Percentiles rank a stretch among this genome's conserved stretches.
These are phyloP conservation scores for Silurus asotus DNA, from an alignment of 2,113 vertebrate genomes.

Conservation along the genomic window DNA sequence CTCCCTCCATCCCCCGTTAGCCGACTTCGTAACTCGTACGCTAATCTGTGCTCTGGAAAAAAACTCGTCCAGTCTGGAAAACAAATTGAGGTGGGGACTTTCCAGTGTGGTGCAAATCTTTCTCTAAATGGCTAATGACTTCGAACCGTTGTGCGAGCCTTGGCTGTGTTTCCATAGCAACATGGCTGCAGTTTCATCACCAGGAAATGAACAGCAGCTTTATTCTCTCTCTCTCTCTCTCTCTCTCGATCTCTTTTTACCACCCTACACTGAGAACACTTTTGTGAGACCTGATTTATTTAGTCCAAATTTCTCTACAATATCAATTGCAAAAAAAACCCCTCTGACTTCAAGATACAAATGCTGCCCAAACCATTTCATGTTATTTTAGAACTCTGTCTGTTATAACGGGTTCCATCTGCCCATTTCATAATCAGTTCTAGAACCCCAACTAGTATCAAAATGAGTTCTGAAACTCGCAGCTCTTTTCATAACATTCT, in stretches of 20 bases:
- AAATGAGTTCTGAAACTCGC: too few relatives aligned
- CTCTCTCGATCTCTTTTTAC: background rate
- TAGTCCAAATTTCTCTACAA: background rate
- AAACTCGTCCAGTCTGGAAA: background rate
- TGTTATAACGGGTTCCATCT: too few relatives aligned
- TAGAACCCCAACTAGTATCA: too few relatives aligned
- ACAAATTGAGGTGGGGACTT: background rate
- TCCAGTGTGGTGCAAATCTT: background rate
- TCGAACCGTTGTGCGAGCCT: background rate
- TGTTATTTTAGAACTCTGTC: too few relatives aligned
- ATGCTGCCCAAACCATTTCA: too few relatives aligned
- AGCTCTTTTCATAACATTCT: too few relatives aligned
- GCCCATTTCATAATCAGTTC: too few relatives aligned
- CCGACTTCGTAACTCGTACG: too few relatives aligned
- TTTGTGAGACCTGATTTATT: background rate
- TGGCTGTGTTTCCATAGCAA: constrained; percentile 12
- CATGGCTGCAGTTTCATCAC: background rate
- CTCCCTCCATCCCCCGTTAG: background rate
- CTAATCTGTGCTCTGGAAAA: background rate
- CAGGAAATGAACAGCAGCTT: background rate
- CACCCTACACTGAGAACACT: background rate
- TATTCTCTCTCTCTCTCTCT: background rate
- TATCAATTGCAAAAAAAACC: too few relatives aligned
- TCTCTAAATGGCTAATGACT: background rate
- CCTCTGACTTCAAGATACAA: too few relatives aligned